Conservation (phyloP, 1,140 invertebrate genomes). For the Lordiphosa stackelbergi region DNA sequence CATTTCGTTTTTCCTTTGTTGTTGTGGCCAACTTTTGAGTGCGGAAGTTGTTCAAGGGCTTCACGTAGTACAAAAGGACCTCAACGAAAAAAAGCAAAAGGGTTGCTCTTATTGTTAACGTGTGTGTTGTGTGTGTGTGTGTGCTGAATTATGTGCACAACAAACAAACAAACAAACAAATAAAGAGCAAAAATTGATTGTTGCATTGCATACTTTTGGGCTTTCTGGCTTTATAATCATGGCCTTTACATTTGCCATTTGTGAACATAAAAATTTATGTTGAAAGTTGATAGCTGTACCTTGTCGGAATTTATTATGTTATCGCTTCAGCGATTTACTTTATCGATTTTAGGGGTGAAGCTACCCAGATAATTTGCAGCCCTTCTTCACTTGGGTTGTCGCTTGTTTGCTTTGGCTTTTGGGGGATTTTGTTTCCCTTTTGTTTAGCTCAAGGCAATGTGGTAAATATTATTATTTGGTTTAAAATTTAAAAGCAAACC, state of each 20-base stretch:
- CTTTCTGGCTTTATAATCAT: conserved; percentile 35
- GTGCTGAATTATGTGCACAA: conserved; percentile 66
- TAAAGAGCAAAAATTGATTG: conserved; percentile 66
- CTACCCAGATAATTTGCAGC: conserved; percentile 66
- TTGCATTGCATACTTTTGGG: conserved; percentile 57
- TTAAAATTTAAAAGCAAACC: conserved; percentile 58
- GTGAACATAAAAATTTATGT: conserved; percentile 70
- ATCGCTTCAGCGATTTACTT: conserved; percentile 74
- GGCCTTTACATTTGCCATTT: conserved; percentile 46
- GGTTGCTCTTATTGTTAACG: conserved; percentile 68
- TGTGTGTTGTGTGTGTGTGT: conserved; percentile 24
- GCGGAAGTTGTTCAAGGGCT: conserved; percentile 65
- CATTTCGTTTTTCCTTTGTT: conserved; percentile 41
- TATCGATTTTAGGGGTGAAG: conserved; percentile 67
- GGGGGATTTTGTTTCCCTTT: conserved; percentile 22
- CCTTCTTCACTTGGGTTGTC: conserved; percentile 8
- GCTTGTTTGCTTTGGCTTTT: conserved; percentile 55
- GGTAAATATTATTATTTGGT: conserved; percentile 73
- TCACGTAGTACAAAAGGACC: conserved; percentile 40
- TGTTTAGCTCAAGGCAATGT: conserved; percentile 18
- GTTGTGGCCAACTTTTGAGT: conserved; percentile 65
- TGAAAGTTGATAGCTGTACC: conserved; percentile 33
- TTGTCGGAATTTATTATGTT: conserved; percentile 72
- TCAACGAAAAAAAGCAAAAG: conserved; percentile 47
- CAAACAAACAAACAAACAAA: conserved; percentile 64